Conservation (phyloP, 2,888 invertebrate genomes). For the Drosophila meridiana region DNA sequence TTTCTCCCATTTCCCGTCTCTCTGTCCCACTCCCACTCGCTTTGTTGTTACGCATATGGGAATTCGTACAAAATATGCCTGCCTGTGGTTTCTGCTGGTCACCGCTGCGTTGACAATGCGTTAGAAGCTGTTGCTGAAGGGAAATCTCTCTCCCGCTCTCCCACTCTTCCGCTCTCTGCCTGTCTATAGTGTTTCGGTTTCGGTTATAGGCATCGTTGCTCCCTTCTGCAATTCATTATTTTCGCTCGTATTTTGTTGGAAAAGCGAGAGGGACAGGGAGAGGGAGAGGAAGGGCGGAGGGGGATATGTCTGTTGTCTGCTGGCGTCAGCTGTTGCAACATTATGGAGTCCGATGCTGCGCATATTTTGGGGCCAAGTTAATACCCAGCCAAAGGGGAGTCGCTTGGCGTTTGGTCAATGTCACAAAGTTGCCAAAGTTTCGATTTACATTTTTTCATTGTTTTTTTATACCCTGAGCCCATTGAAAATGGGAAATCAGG, state of each 20-base stretch:
- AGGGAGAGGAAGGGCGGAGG: neutral
- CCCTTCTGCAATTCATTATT: slow-evolving; percentile 48
- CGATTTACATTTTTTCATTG: slow-evolving; percentile 42
- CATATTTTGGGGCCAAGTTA: slow-evolving; percentile 42
- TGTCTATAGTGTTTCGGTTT: neutral
- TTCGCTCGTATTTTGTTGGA: slow-evolving; percentile 15
- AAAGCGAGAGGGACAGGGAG: neutral
- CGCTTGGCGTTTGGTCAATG: slow-evolving; percentile 51
- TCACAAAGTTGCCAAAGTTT: slow-evolving; percentile 64
- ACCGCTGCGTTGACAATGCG: slow-evolving; percentile 58
- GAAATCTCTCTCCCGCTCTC: neutral
- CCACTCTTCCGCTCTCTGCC: neutral
- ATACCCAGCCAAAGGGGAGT: slow-evolving; percentile 11
- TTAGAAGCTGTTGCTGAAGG: slow-evolving; percentile 30
- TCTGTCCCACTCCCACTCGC: neutral
- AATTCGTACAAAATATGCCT: slow-evolving; percentile 25
- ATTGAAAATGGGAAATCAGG: too few relatives aligned
- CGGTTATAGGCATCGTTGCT: neutral
- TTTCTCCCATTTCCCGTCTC: neutral
- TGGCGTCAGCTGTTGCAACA: slow-evolving; percentile 72
- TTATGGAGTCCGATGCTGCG: slow-evolving; percentile 56
- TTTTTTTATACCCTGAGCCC: too few relatives aligned
- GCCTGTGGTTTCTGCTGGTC: slow-evolving; percentile 38
- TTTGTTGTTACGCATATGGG: slow-evolving; percentile 23
- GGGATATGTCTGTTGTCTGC: slow-evolving; percentile 25